Base-by-base conservation (phyloP, 92 coral and sea anemone species). In the Galaxea fascicularis region DNA sequence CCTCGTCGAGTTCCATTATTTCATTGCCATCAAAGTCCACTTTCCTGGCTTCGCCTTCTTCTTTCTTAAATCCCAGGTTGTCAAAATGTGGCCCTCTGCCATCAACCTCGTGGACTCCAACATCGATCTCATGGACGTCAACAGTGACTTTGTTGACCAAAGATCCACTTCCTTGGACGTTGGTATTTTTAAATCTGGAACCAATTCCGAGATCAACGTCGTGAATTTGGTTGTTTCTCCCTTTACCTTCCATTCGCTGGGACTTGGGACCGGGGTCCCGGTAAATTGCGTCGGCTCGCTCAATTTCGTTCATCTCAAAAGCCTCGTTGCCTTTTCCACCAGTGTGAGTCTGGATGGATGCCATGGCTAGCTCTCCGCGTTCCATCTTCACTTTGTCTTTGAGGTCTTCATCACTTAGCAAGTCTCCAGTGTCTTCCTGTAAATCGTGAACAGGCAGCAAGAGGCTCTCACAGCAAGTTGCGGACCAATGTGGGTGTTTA, bases 401-500 rank as follows among this genome's bases (percentile, higher is more conserved):
- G 39, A 26, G 31, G 31, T 63, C 68, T 8, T 25, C 35, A 25
- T 63, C 35, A 63, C 30, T 35, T 15, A 31, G 46, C 47, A 76
- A 22, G 30, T 8, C 74, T 4, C 52, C 80, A 22, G 30, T 27
- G 52, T 76, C 68, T 5, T 76, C 80, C 64, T 47, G 29, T 28
- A 59, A 21, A 4, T 76, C 80, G 8, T 76, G 56, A 0, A 76
- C 80, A 0, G 80, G 80, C 0, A 76, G 69, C 10, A 76, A 68
- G 21, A 76, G 35, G 14, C 20, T 10, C 68, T 76, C 68, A 4
- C 47, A 53, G 14, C 80, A 76, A 16, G 80, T 45, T 4, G 53
- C n/a, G 8, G 80, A 76, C 6, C 20, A 76, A 8, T 76, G 65
- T 4, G 80, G 80, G 25, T 76, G 49, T 41, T 41, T 76, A 18